A percentile compares a stretch with the other conserved stretches of the same genome.
These are phyloP conservation scores for Micromussa lordhowensis DNA, from an alignment of 92 coral and sea anemone genomes.

Conservation along the genomic window DNA sequence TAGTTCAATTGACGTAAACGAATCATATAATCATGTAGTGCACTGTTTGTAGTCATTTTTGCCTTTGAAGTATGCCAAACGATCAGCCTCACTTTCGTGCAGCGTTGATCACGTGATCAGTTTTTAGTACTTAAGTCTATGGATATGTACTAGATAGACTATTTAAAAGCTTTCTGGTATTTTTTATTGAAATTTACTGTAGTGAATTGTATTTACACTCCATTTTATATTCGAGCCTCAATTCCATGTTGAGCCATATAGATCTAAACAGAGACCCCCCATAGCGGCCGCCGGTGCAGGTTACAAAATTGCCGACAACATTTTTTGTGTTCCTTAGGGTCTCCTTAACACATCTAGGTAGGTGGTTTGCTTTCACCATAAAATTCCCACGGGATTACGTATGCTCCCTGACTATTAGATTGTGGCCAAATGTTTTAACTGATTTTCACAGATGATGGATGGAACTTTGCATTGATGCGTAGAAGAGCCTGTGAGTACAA, in stretches of 20 bases:
- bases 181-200: conserved; percentile 30
- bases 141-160: conserved; percentile 38
- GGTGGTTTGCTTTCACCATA: conserved; percentile 54
- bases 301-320: conserved; percentile 66
- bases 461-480: too few relatives aligned
- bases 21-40: conserved; percentile 33
- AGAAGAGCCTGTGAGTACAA: too few relatives aligned
- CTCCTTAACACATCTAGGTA: too few relatives aligned
- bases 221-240: conserved; percentile 63
- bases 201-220: conserved; percentile 35
- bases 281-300: conserved; percentile 44
- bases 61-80: background rate
- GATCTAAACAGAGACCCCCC: conserved; percentile 34
- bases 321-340: conserved; percentile 47
- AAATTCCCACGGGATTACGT: conserved; percentile 64
- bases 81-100: conserved; percentile 63
- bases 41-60: conserved; percentile 50
- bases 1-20: conserved; percentile 56
- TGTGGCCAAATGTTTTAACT: too few relatives aligned
- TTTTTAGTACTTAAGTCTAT: conserved; percentile 24
- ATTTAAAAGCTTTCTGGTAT: conserved; percentile 33
- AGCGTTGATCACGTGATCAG: conserved; percentile 62
- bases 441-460: too few relatives aligned
- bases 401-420: conserved; percentile 63
- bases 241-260: conserved; percentile 56